A percentile compares a stretch with the other conserved stretches of the same genome.
Conservation (phyloP, 1,140 invertebrate genomes). For the Drusus annulatus region DNA sequence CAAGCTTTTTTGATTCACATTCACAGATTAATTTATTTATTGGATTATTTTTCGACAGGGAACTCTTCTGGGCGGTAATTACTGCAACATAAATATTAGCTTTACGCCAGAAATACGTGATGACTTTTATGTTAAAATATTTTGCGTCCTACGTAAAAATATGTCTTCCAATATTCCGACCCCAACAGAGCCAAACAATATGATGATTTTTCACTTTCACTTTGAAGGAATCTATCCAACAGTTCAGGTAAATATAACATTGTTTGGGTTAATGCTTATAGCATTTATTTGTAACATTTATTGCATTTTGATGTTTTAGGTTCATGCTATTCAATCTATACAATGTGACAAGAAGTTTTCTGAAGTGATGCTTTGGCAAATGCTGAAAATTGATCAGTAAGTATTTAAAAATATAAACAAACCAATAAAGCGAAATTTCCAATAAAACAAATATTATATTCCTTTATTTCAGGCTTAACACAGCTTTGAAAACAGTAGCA, state of each 20-base stretch:
- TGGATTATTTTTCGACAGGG: background rate
- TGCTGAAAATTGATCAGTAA: constrained; percentile 66
- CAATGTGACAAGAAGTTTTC: constrained; percentile 66
- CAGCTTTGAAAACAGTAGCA: constrained; percentile 63
- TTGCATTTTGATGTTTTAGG: constrained; percentile 60
- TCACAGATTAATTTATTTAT: background rate
- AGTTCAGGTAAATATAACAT: constrained; percentile 61
- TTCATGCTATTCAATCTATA: constrained; percentile 66
- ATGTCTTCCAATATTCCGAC: background rate
- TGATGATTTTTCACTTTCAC: constrained; percentile 63
- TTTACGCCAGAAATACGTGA: constrained; percentile 5
- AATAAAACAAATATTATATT: background rate
- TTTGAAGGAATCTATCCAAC: constrained; percentile 68
- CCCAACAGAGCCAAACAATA: constrained; percentile 1
- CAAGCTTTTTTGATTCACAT: background rate
- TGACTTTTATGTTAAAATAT: constrained; percentile 27
- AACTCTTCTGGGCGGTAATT: background rate
- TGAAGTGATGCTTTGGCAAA: constrained; percentile 68
- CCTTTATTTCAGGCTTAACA: constrained; percentile 63
- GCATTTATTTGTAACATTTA: background rate
- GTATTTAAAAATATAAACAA: constrained; percentile 52
- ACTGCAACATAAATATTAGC: constrained; percentile 18
- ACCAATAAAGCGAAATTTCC: too few relatives aligned
- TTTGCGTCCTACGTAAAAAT: constrained; percentile 15
- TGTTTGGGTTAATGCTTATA: background rate